phyloP scores from a whole-genome alignment of 2,797 vertebrate species.

The Acanthurus tractus region DNA sequence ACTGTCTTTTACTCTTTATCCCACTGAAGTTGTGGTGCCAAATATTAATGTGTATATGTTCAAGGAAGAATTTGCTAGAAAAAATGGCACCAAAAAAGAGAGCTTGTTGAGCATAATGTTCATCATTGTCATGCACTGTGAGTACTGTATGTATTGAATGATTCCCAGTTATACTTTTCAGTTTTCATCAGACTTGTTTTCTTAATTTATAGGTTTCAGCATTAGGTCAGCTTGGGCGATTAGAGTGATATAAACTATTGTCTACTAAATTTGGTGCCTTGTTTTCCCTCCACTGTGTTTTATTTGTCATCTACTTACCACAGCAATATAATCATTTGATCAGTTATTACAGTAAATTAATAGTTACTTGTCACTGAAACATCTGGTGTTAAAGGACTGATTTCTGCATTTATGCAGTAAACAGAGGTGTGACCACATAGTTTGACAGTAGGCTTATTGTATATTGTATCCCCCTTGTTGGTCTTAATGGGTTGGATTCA shows the following conservation, averaged over 20 bases:
- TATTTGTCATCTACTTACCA: slow-evolving; percentile 9
- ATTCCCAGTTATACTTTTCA: slow-evolving; percentile 25
- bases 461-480: not conserved
- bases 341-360: slow-evolving; percentile 27
- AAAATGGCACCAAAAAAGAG: not conserved
- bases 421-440: not conserved
- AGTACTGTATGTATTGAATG: slow-evolving; percentile 21
- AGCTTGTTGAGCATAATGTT: slow-evolving; percentile 17
- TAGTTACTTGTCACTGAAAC: slow-evolving; percentile 21
- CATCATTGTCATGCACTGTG: slow-evolving; percentile 34
- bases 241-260: slow-evolving; percentile 55
- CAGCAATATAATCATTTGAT: slow-evolving; percentile 20
- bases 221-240: slow-evolving; percentile 21
- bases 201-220: slow-evolving; percentile 56
- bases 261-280: slow-evolving; percentile 72
- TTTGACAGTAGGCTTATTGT: not conserved
- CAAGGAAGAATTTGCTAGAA: slow-evolving; percentile 15
- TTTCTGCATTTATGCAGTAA: slow-evolving; percentile 9
- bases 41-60: slow-evolving; percentile 46
- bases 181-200: slow-evolving; percentile 26
- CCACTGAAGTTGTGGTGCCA: slow-evolving; percentile 48
- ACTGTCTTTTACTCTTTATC: slow-evolving; percentile 7
- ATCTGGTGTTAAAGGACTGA: slow-evolving; percentile 28
- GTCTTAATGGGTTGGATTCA: not conserved
- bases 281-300: slow-evolving; percentile 18